A percentile compares a stretch with the other conserved stretches of the same genome.
Evolutionary conservation across 2,113 vertebrate species (phyloP).

Genomic region (Uria aalge): DNA sequence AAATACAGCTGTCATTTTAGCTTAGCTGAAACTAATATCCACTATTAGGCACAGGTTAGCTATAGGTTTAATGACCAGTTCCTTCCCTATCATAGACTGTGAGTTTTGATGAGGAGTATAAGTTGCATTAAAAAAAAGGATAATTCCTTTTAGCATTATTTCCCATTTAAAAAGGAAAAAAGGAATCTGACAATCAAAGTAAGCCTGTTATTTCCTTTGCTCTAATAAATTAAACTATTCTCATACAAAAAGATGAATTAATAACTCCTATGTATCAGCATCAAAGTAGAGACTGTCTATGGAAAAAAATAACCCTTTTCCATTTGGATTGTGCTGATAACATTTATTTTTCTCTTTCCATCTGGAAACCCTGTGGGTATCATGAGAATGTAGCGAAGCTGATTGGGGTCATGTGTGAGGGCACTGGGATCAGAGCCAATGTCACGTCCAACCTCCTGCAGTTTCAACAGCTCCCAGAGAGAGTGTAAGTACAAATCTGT

Average conservation of each 20-base stretch:
- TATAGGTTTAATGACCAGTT: neutral
- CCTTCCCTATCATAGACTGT: neutral
- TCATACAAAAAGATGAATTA: neutral
- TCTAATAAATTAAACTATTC: neutral
- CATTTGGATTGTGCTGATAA: constrained; percentile 51
- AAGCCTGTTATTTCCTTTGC: neutral
- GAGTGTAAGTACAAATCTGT: constrained; percentile 67
- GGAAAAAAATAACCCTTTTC: neutral
- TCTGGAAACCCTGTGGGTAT: constrained; percentile 63
- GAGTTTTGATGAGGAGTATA: neutral
- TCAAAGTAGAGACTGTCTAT: neutral
- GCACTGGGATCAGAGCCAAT: constrained; percentile 70
- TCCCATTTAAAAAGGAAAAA: neutral
- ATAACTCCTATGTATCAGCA: neutral
- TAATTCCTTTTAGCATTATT: neutral
- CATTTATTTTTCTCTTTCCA: constrained; percentile 55
- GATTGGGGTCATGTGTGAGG: constrained; percentile 70
- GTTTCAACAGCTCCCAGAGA: constrained; percentile 58
- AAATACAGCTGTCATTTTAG: neutral
- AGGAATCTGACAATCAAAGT: neutral
- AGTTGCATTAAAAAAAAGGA: neutral
- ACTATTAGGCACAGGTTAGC: neutral
- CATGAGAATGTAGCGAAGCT: constrained; percentile 64
- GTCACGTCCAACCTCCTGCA: constrained; percentile 57
- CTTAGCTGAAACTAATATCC: neutral